Percentiles rank a stretch among this genome's conserved stretches.
Conservation (phyloP, 2,113 vertebrate genomes). For the Chlorodrepanis virens region DNA sequence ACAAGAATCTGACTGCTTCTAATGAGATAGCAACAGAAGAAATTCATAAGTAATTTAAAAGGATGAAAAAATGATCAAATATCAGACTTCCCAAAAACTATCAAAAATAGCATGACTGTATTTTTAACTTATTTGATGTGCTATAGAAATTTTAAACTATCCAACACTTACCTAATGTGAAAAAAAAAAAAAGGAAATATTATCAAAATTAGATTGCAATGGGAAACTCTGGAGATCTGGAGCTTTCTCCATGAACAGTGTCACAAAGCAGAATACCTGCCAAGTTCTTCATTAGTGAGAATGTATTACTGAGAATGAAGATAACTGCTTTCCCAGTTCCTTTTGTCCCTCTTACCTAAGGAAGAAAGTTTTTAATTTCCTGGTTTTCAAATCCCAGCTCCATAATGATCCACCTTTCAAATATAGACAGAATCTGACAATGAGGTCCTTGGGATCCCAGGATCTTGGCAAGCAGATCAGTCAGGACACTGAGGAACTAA, state of each 20-base stretch:
- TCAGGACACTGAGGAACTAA: background rate
- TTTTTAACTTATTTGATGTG: background rate
- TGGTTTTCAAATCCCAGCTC: background rate
- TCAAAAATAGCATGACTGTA: background rate
- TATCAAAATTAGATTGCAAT: background rate
- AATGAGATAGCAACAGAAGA: background rate
- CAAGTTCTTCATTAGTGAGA: background rate
- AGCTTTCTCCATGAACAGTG: background rate
- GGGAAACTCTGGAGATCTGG: background rate
- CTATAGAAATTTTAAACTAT: background rate
- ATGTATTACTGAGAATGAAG: background rate
- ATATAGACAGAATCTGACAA: background rate
- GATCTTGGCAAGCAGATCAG: background rate
- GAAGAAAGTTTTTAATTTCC: background rate
- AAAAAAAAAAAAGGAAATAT: background rate
- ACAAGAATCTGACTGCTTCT: background rate
- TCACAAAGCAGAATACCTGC: background rate
- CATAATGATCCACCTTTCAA: background rate
- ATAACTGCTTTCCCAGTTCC: background rate
- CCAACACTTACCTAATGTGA: accelerated
- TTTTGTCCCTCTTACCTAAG: background rate
- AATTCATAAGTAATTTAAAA: background rate
- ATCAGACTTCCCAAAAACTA: background rate
- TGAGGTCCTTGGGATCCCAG: background rate
- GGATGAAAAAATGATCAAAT: background rate